Evolutionary conservation across 2,888 invertebrate genomes (phyloP).

Genomic region (Malthinus seriepunctatus): DNA sequence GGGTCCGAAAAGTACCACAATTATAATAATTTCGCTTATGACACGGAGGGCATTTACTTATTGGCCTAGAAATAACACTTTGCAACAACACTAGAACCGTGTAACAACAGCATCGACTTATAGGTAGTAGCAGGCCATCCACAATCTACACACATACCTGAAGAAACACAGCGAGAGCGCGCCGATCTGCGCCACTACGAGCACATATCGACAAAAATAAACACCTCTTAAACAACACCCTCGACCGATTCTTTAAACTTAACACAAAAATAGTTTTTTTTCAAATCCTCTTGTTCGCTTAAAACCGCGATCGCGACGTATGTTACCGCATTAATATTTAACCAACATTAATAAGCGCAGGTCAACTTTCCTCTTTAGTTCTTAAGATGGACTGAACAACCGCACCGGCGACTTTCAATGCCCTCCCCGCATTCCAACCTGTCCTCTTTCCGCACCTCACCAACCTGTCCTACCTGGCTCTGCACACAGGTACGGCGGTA

Average conservation of each 20-base stretch:
- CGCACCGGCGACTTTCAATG: conserved; percentile 44
- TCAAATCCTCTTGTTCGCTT: conserved; percentile 7
- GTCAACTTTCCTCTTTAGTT: conserved; percentile 42
- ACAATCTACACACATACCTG: conserved; percentile 40
- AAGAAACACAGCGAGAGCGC: conserved; percentile 37
- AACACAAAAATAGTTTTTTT: not conserved
- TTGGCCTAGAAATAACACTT: conserved; percentile 24
- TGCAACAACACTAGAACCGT: conserved; percentile 18
- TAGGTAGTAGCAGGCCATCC: conserved; percentile 25
- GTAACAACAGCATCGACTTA: conserved; percentile 1
- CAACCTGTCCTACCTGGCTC: conserved; percentile 45
- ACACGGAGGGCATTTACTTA: conserved; percentile 21
- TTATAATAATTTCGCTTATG: conserved; percentile 26
- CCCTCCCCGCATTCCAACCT: conserved; percentile 54
- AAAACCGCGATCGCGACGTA: conserved; percentile 12
- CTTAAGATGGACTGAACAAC: conserved; percentile 52
- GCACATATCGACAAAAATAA: conserved; percentile 34
- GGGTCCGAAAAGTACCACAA: conserved; percentile 16
- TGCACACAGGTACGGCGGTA: conserved; percentile 46
- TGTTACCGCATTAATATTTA: conserved; percentile 15
- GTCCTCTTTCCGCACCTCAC: conserved; percentile 50
- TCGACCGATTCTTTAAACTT: conserved; percentile 10
- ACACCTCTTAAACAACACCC: conserved; percentile 13
- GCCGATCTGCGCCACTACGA: conserved; percentile 37
- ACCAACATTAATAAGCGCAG: conserved; percentile 14